phyloP scores from a whole-genome alignment of 2,113 vertebrate genomes.

The Phalacrocorax pelagicus region DNA sequence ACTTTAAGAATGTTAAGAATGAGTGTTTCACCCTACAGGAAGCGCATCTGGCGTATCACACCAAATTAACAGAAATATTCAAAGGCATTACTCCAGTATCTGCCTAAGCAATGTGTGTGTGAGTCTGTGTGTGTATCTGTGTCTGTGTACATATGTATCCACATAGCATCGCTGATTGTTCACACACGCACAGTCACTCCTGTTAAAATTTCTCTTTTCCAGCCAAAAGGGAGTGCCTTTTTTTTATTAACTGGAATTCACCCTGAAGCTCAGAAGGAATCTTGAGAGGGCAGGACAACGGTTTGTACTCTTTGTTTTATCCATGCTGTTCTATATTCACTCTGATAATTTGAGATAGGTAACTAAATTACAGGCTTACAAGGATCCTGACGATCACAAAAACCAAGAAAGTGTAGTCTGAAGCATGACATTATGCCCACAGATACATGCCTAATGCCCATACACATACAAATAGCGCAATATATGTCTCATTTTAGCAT shows the following conservation, averaged over 20 bases:
- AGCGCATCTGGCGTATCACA: not conserved
- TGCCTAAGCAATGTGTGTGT: not conserved
- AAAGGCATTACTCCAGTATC: not conserved
- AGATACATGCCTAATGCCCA: not conserved
- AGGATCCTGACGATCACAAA: not conserved
- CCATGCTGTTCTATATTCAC: not conserved
- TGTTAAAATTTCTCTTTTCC: not conserved
- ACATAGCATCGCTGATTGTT: not conserved
- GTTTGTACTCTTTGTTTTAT: not conserved
- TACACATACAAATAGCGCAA: not conserved
- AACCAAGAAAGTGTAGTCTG: not conserved
- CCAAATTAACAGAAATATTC: not conserved
- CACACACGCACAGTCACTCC: not conserved
- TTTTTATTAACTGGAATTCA: constrained; percentile 32
- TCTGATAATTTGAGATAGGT: not conserved
- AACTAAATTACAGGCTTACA: not conserved
- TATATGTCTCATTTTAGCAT: not conserved
- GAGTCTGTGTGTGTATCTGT: not conserved
- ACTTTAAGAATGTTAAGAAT: not conserved
- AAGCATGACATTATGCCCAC: not conserved
- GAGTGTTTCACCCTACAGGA: not conserved
- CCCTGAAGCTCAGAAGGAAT: constrained; percentile 16
- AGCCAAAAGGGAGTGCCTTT: constrained; percentile 32
- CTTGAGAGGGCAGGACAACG: not conserved
- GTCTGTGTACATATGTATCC: not conserved